phyloP scores from a whole-genome alignment of 1,140 invertebrate species.

The Lordiphosa collinella region DNA sequence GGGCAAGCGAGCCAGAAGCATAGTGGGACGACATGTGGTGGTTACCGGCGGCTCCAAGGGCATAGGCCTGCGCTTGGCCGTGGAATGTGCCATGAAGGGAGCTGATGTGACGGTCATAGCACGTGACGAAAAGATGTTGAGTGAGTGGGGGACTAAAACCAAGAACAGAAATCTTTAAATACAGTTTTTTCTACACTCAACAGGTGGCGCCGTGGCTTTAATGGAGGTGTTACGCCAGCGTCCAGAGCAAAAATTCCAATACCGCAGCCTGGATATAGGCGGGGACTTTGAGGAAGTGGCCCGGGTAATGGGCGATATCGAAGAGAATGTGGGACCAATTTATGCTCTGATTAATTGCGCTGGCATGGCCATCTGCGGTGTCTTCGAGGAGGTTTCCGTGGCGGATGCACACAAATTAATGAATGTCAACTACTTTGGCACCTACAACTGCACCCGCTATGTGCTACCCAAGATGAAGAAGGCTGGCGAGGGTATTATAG shows the following conservation, averaged over 20 bases:
- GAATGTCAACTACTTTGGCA: conserved; percentile 87
- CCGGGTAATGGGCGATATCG: conserved; percentile 83
- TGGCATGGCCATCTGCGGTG: conserved; percentile 88
- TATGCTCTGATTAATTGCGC: conserved; percentile 96
- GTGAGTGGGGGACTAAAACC: conserved; percentile 33
- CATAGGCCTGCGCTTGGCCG: conserved; percentile 92
- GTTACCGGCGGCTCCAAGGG: conserved; percentile 98
- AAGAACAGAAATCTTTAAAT: conserved; percentile 3
- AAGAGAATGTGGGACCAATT: conserved; percentile 86
- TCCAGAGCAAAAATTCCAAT: conserved; percentile 84
- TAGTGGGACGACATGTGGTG: conserved; percentile 82
- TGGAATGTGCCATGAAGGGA: conserved; percentile 87
- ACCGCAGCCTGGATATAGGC: conserved; percentile 87
- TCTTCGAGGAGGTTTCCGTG: conserved; percentile 89
- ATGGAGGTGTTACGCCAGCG: conserved; percentile 63
- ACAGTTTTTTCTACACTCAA: not conserved
- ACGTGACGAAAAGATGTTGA: conserved; percentile 86
- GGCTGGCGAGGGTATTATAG: conserved; percentile 87
- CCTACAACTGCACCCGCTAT: conserved; percentile 86
- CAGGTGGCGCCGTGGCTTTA: conserved; percentile 67
- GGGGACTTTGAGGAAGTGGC: conserved; percentile 84
- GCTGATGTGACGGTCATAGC: conserved; percentile 95
- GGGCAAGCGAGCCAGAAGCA: conserved; percentile 49
- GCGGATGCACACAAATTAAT: conserved; percentile 87
- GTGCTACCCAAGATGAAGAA: conserved; percentile 86